Evolutionary conservation across 1,140 invertebrate species (phyloP), one percentile per base, ranked within the genome.

Genomic region (Listronotus oregonensis): DNA sequence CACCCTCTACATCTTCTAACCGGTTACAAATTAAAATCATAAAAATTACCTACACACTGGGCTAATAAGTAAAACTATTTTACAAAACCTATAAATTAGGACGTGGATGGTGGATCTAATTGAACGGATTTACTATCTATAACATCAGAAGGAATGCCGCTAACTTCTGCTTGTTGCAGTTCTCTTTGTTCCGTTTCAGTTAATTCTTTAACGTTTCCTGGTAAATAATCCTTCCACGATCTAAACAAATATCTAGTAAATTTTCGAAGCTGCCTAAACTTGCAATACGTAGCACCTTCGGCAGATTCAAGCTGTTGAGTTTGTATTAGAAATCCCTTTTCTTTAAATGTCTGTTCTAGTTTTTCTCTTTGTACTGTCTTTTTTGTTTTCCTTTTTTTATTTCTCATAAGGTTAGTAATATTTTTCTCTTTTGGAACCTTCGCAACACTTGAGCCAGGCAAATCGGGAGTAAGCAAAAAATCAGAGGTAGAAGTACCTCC

Each of bases 151-250:
- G 54, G 49, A 9, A 67, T 10, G 21, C 69, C 67, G 12, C 17
- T 51, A 11, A 32, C 14, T 14, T 64, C 52, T 40, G 39, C 18
- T 57, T 54, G 56, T 40, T 64, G 62, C 18, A 59, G 44, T 51
- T 69, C 47, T 15, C 62, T 52, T 47, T 67, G 52, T 55, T 68
- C 51, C 54, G 60, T 51, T 27, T 67, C 50, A 32, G 72, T 72
- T 12, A 71, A 51, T 15, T 77, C 76, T 10, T 63, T 73, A 40
- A 92, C 83, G 65, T 91, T 90, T 0, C 89, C 92, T 0, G 94
- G 93, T 15, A 96, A 82, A 77, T 96, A 94, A 77, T 95, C 92
- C 75, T 95, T 95, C 93, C 93, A 96, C 74, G 92, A 94, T 57
- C 94, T 84, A 71, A 95, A 95, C 43, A 96, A 81, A 78, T 96